Percentiles rank a stretch among this genome's conserved stretches.
Conservation (phyloP, 1,140 invertebrate species). For the Drosophila nigromelanica region DNA sequence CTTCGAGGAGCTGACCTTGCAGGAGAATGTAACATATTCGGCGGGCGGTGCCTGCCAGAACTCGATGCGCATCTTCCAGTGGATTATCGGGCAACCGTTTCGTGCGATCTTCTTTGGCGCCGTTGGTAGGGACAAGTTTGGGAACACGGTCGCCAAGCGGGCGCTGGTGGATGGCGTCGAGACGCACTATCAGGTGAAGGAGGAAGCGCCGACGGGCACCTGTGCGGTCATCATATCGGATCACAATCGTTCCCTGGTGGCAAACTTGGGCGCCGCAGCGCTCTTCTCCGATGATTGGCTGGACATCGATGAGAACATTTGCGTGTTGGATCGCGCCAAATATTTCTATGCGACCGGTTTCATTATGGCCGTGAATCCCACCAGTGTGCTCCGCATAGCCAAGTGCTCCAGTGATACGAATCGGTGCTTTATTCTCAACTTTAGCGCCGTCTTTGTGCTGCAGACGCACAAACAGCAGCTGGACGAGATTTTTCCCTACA, state of each 20-base stretch:
- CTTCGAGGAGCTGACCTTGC: constrained; percentile 84
- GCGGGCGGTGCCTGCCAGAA: constrained; percentile 98
- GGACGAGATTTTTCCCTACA: constrained; percentile 32
- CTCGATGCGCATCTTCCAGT: constrained; percentile 94
- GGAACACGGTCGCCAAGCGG: constrained; percentile 92
- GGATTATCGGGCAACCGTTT: constrained; percentile 93
- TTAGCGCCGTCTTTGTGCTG: constrained; percentile 65
- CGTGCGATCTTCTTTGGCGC: constrained; percentile 95
- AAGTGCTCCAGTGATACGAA: constrained; percentile 21
- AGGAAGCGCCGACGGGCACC: constrained; percentile 92
- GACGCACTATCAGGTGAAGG: constrained; percentile 91
- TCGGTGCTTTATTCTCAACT: constrained; percentile 48
- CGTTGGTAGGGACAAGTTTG: constrained; percentile 96
- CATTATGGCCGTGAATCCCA: constrained; percentile 54
- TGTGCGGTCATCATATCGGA: constrained; percentile 91
- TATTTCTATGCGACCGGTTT: constrained; percentile 65
- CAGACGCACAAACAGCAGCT: constrained; percentile 36
- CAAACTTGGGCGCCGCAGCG: constrained; percentile 63
- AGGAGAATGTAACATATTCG: constrained; percentile 91
- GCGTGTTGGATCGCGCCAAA: constrained; percentile 39
- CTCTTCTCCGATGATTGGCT: constrained; percentile 51
- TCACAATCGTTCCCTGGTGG: constrained; percentile 50
- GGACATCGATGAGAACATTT: constrained; percentile 48
- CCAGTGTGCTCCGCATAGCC: constrained; percentile 28
- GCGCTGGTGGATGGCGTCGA: constrained; percentile 92